phyloP scores from a whole-genome alignment of 1,140 invertebrate genomes.

The Drosophila kikkawai region DNA sequence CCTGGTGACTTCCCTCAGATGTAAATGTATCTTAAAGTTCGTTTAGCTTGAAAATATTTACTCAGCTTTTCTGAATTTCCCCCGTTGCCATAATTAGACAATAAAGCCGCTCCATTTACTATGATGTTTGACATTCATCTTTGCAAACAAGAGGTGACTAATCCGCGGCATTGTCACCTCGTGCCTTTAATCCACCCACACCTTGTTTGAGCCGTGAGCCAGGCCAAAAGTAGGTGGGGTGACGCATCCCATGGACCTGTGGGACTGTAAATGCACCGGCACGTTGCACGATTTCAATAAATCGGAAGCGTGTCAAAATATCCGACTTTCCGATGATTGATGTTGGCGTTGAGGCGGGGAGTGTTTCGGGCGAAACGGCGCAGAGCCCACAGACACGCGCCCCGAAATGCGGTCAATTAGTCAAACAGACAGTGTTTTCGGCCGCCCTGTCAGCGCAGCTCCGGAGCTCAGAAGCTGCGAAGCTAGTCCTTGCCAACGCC shows the following conservation, averaged over 20 bases:
- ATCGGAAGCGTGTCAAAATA: constrained; percentile 56
- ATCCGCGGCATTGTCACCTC: constrained; percentile 32
- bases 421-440: constrained; percentile 57
- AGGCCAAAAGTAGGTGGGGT: constrained; percentile 8
- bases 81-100: background rate
- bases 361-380: background rate
- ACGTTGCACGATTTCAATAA: constrained; percentile 64
- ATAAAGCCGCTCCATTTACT: constrained; percentile 33
- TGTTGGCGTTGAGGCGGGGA: constrained; percentile 17
- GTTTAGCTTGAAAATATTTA: constrained; percentile 48
- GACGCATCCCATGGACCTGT: constrained; percentile 11
- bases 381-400: constrained; percentile 20
- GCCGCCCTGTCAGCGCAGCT: constrained; percentile 8
- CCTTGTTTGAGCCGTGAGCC: constrained; percentile 10
- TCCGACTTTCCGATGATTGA: constrained; percentile 48
- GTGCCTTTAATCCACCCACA: constrained; percentile 13
- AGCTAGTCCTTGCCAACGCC: constrained; percentile 27
- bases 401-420: constrained; percentile 71
- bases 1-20: background rate
- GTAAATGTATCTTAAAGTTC: background rate
- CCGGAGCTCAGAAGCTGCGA: constrained; percentile 7
- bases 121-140: constrained; percentile 19
- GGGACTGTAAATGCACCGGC: constrained; percentile 43
- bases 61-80: constrained; percentile 22
- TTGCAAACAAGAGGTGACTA: constrained; percentile 36